Evolutionary conservation across 2,113 vertebrate species (phyloP).

Genomic region (Anhinga anhinga): DNA sequence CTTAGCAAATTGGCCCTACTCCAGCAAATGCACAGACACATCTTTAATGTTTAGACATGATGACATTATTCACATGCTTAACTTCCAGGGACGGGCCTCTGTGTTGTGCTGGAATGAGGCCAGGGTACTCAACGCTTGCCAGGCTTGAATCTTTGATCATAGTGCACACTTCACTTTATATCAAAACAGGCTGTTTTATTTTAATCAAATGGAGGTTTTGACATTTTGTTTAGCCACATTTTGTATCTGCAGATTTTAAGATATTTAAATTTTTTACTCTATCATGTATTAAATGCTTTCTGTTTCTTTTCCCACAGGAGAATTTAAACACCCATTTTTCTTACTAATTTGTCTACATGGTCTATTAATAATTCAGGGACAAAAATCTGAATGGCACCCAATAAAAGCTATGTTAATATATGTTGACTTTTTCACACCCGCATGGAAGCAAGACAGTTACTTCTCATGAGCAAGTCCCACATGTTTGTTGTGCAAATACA

Average conservation of each 20-base stretch:
- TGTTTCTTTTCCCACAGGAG: neutral
- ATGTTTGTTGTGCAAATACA: neutral
- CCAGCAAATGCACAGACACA: neutral
- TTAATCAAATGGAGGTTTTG: neutral
- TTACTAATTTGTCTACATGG: neutral
- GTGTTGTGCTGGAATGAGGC: neutral
- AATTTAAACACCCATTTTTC: neutral
- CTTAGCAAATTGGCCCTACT: neutral
- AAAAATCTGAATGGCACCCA: neutral
- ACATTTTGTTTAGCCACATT: neutral
- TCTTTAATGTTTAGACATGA: neutral
- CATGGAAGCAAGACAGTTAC: neutral
- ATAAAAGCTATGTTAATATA: neutral
- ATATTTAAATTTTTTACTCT: neutral
- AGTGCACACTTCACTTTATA: neutral
- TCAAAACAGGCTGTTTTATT: neutral
- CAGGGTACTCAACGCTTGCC: slow-evolving; percentile 7
- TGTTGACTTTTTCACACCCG: neutral
- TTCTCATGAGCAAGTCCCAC: neutral
- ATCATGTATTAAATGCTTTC: neutral
- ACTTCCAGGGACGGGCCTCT: neutral
- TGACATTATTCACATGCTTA: slow-evolving; percentile 13
- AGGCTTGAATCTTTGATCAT: neutral
- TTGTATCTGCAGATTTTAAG: neutral
- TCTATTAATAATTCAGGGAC: neutral